phyloP scores from a whole-genome alignment of 2,888 invertebrate genomes.

The Ptychoptera albimana region DNA sequence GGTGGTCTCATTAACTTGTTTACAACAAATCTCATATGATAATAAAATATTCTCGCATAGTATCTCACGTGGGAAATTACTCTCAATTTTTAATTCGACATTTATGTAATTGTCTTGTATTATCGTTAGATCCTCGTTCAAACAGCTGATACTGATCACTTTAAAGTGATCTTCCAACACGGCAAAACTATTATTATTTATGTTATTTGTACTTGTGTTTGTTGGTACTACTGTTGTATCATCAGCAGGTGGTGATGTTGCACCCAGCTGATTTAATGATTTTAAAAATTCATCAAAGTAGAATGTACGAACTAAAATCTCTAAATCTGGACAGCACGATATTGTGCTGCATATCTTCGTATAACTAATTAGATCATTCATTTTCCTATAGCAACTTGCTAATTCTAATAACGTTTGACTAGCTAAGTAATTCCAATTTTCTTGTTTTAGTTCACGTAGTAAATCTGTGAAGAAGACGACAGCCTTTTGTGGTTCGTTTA shows the following conservation, averaged over 20 bases:
- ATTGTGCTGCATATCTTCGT: conserved; percentile 65
- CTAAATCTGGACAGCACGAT: conserved; percentile 58
- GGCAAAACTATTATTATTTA: conserved; percentile 22
- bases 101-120: conserved; percentile 37
- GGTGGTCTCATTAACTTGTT: conserved; percentile 19
- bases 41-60: conserved; percentile 44
- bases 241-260: conserved; percentile 21
- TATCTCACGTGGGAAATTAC: conserved; percentile 48
- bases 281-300: conserved; percentile 75
- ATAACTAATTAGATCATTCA: conserved; percentile 53
- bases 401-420: conserved; percentile 71
- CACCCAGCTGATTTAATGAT: conserved; percentile 33
- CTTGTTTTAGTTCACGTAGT: conserved; percentile 68
- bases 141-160: conserved; percentile 22
- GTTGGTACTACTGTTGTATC: conserved; percentile 21
- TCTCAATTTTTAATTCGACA: conserved; percentile 38
- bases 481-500: conserved; percentile 76
- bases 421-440: conserved; percentile 73
- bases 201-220: conserved; percentile 20
- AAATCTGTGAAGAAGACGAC: conserved; percentile 79
- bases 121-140: conserved; percentile 21
- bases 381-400: conserved; percentile 67
- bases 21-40: conserved; percentile 41
- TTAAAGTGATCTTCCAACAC: conserved; percentile 34
- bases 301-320: conserved; percentile 53